Base-by-base conservation (phyloP, 2,888 invertebrate species). In the Pharmacophagus antenor region DNA sequence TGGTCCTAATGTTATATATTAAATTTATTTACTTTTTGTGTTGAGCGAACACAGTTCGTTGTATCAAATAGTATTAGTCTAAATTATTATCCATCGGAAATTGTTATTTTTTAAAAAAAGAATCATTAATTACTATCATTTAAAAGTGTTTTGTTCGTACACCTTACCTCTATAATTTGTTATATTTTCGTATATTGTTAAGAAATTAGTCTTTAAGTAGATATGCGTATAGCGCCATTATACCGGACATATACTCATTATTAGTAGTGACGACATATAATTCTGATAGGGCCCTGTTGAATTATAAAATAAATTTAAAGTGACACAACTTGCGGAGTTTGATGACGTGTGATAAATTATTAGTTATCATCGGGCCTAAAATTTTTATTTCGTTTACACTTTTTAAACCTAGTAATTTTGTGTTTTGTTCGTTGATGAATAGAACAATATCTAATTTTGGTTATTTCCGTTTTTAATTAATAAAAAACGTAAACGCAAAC, bases 221-320 rank as follows among this genome's bases (percentile, higher is more conserved):
- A 60, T 55, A 46, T 60, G 56, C 49, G 31, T 56, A 51, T 44
- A 23, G 48, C 20, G 25, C n/a, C 46, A 31, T 55, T 44, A 44
- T 60, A 56, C 60, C 50, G 15, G n/a, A 56, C 20, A 21, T 56
- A 56, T 60, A 60, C 60, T 60, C 60, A 56, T 46, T 42, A 17
- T 42, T 42, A 4, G 17, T 42, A 42, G 42, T n/a, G 17, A 31
- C 8, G 12, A 17, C 15, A 22, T 25, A 49, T 49, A 42, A 41
- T 56, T 56, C 47, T 44, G 46, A 51, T 56, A 51, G 51, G 55
- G 17, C 17, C 17, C 10, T 27, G 10, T 27, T 27, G n/a, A n/a
- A 1, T 12, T 15, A 31, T 12, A 31, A 31, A 3, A 10, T 10
- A 10, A 27, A 27, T 7, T 12, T 27, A 1, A 7, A 27, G 27